Percentiles rank a stretch among this genome's conserved stretches.
Conservation (phyloP, 2,888 invertebrate species). For the Rhagonycha lutea region DNA sequence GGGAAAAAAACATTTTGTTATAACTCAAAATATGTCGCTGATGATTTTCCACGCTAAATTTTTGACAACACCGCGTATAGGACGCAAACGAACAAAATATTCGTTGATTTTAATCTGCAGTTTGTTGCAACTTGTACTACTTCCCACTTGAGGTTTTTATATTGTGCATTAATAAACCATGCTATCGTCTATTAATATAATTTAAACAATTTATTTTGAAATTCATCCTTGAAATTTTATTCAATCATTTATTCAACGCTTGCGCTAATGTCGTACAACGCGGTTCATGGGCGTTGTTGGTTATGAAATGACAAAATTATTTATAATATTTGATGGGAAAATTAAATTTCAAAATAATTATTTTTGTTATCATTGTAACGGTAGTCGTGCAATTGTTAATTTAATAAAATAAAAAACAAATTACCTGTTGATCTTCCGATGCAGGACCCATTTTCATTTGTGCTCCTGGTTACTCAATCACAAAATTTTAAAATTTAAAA, state of each 20-base stretch:
- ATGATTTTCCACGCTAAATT: background rate
- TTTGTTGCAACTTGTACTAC: background rate
- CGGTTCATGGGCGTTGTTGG: background rate
- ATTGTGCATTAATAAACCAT: background rate
- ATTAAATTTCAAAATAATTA: background rate
- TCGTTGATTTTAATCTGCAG: background rate
- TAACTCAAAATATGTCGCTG: background rate
- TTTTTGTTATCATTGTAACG: background rate
- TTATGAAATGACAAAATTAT: background rate
- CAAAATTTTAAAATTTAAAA: background rate
- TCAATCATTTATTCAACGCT: conserved; percentile 17
- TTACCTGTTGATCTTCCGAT: background rate
- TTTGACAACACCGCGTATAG: background rate
- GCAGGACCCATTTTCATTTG: background rate
- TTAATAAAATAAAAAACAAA: background rate
- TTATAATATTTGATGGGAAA: background rate
- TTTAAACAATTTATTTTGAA: background rate
- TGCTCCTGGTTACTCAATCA: background rate
- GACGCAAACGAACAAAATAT: background rate
- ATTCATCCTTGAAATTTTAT: background rate
- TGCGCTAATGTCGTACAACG: conserved; percentile 3
- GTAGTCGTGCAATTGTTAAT: background rate
- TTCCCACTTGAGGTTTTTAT: background rate
- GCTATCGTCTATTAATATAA: background rate
- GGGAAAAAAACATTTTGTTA: too few relatives aligned